Percentiles rank a stretch among this genome's conserved stretches.
Evolutionary conservation across 2,113 vertebrate genomes (phyloP).

Genomic region (Xenus cinereus): DNA sequence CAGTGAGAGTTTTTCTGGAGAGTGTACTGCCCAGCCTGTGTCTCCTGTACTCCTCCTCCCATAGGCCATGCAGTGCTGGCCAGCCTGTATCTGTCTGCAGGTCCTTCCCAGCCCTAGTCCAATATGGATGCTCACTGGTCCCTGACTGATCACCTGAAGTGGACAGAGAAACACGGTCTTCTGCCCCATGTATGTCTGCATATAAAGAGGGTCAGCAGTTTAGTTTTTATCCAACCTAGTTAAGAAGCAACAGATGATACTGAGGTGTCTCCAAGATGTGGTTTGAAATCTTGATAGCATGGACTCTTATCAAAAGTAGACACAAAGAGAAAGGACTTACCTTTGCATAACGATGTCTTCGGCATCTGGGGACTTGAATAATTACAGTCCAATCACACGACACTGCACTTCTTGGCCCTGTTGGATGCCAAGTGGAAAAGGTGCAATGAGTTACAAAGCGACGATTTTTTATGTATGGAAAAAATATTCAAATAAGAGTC

Average conservation of each 20-base stretch:
- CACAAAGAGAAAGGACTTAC: neutral
- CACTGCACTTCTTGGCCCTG: neutral
- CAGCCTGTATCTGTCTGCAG: rapidly evolving
- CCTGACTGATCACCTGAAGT: neutral
- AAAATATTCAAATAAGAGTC: neutral
- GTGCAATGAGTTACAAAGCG: neutral
- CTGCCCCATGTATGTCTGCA: neutral
- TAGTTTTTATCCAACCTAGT: neutral
- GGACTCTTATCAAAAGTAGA: neutral
- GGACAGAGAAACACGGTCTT: neutral
- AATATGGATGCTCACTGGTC: neutral
- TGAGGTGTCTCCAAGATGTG: neutral
- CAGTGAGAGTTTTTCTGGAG: neutral
- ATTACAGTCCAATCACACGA: neutral
- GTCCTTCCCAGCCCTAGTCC: neutral
- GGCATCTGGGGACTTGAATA: neutral
- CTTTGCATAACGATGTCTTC: neutral
- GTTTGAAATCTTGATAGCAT: neutral
- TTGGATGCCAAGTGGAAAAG: neutral
- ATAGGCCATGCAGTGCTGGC: too few species aligned
- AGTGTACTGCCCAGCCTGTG: too few species aligned
- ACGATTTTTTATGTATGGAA: neutral
- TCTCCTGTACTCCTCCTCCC: neutral
- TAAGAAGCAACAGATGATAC: neutral
- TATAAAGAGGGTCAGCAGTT: neutral